These are phyloP conservation scores for Lasioglossum vierecki DNA, from an alignment of 2,888 invertebrate genomes.

Conservation along the genomic window DNA sequence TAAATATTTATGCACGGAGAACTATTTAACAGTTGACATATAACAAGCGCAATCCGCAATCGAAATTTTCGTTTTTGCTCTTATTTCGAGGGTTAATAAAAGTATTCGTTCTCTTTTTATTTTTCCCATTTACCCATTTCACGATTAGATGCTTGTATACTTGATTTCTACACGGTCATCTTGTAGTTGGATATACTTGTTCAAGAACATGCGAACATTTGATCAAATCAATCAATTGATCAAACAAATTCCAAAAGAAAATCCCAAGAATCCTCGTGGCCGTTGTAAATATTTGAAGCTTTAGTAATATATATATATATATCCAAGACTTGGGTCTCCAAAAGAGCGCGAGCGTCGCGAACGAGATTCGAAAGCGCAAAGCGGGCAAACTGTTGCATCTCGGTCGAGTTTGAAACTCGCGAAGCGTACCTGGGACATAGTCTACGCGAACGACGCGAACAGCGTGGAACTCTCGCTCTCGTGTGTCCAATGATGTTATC, in stretches of 20 bases:
- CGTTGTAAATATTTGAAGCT: not conserved
- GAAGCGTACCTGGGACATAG: slow-evolving; percentile 37
- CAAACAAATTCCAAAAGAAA: no score
- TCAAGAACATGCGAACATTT: no score
- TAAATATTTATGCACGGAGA: not conserved
- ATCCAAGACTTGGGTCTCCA: not conserved
- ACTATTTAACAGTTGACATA: not conserved
- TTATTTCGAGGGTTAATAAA: not conserved
- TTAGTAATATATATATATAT: not conserved
- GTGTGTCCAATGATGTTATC: slow-evolving; percentile 41
- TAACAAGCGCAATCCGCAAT: not conserved
- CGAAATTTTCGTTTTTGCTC: not conserved
- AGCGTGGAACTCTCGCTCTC: not conserved
- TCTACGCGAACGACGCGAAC: not conserved
- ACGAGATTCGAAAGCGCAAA: not conserved
- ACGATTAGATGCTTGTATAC: no score
- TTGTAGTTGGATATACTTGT: no score
- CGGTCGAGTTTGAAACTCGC: not conserved
- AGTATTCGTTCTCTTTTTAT: not conserved
- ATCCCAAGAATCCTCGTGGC: not conserved
- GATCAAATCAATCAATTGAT: no score
- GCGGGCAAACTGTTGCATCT: slow-evolving; percentile 1
- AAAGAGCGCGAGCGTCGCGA: not conserved
- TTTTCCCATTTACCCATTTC: not conserved
- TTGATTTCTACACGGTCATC: no score